Evolutionary conservation across 2,113 vertebrate genomes (phyloP).

Genomic region (Podocnemis expansa): DNA sequence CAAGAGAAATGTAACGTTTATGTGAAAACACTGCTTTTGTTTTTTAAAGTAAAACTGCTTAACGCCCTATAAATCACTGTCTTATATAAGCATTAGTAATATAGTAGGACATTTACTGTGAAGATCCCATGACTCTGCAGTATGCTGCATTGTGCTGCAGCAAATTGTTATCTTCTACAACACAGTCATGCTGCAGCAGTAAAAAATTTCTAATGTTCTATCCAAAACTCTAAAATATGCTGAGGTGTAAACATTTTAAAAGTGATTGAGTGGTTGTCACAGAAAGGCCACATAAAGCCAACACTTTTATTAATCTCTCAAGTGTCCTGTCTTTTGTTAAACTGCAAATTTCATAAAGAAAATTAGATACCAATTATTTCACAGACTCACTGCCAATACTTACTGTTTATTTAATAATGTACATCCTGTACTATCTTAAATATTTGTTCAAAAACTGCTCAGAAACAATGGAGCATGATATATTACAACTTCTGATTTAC

Average conservation of each 20-base stretch:
- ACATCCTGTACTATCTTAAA: background rate
- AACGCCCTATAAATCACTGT: background rate
- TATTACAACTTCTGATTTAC: background rate
- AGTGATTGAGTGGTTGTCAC: background rate
- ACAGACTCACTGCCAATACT: background rate
- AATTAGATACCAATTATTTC: background rate
- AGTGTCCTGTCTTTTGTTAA: background rate
- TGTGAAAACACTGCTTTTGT: background rate
- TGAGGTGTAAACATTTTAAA: background rate
- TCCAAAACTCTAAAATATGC: background rate
- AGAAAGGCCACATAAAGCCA: background rate
- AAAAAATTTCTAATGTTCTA: background rate
- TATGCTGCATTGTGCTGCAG: constrained; percentile 35
- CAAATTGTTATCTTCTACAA: background rate
- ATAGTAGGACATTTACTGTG: background rate
- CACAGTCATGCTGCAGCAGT: background rate
- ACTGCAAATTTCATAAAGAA: background rate
- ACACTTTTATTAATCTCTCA: background rate
- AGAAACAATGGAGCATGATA: background rate
- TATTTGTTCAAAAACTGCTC: background rate
- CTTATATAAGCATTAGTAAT: background rate
- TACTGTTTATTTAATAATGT: background rate
- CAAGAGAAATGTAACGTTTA: background rate
- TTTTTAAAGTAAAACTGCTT: background rate
- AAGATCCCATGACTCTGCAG: background rate